These are phyloP conservation scores for Noctua janthe DNA, from an alignment of 2,888 invertebrate genomes.

Conservation along the genomic window DNA sequence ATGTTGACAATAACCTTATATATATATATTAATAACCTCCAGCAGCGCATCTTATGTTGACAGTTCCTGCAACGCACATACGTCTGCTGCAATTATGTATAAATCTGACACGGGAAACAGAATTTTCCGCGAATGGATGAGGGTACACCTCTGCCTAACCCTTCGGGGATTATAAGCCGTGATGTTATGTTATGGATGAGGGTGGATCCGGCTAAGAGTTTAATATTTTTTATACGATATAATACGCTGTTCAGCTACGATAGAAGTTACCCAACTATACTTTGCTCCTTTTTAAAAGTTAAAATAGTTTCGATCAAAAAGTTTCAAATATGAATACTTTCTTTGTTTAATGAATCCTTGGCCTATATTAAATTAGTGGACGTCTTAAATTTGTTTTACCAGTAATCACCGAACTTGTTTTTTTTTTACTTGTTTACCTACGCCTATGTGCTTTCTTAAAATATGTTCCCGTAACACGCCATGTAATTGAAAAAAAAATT, in stretches of 20 bases:
- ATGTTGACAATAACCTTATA: background rate
- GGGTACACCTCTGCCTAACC: background rate
- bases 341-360: constrained; percentile 22
- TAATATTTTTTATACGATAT: background rate
- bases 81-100: background rate
- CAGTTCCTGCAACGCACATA: background rate
- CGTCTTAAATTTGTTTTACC: constrained; percentile 8
- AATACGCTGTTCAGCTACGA: constrained; percentile 6
- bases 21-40: background rate
- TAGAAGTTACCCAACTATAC: background rate
- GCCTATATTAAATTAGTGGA: constrained; percentile 3
- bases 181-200: background rate
- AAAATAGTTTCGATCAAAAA: background rate
- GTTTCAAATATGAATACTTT: background rate
- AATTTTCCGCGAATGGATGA: background rate
- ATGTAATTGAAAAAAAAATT: background rate
- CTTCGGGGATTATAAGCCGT: background rate
- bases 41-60: background rate
- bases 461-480: background rate
- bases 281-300: background rate
- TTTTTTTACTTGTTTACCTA: background rate
- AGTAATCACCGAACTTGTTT: background rate
- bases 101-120: background rate
- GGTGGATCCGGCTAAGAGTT: background rate
- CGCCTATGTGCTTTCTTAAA: no score